Conservation (phyloP, 2,888 invertebrate genomes). For the Macaria liturata region DNA sequence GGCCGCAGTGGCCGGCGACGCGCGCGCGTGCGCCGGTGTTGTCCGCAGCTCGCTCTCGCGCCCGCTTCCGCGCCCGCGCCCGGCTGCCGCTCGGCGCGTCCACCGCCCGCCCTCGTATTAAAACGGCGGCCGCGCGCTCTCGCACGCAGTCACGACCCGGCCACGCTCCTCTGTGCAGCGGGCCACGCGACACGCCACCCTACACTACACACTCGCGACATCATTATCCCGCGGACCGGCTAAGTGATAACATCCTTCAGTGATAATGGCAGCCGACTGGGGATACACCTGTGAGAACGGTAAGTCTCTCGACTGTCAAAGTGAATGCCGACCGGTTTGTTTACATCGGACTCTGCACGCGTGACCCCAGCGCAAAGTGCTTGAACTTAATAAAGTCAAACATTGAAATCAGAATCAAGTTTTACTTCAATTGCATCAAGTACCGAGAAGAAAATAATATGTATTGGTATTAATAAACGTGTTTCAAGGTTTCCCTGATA, state of each 20-base stretch:
- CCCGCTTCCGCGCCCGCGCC: conserved; percentile 43
- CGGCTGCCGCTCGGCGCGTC: conserved; percentile 48
- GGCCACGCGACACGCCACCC: conserved; percentile 54
- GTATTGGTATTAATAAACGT: background rate
- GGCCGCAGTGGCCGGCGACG: conserved; percentile 46
- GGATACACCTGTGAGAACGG: conserved; percentile 85
- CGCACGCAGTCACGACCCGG: conserved; percentile 73
- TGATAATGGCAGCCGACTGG: conserved; percentile 80
- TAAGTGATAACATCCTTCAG: conserved; percentile 47
- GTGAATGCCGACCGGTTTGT: conserved; percentile 70
- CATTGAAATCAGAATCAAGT: conserved; percentile 30
- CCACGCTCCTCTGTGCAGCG: conserved; percentile 69
- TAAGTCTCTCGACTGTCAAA: conserved; percentile 56
- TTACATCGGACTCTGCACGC: conserved; percentile 72
- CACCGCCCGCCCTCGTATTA: conserved; percentile 58
- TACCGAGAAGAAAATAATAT: background rate
- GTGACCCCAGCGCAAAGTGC: conserved; percentile 62
- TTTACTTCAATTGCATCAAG: conserved; percentile 24
- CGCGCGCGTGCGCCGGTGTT: conserved; percentile 42
- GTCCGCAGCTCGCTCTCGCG: conserved; percentile 31
- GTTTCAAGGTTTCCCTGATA: no score
- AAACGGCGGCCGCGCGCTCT: conserved; percentile 66
- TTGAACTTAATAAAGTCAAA: conserved; percentile 44
- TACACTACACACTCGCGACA: conserved; percentile 19
- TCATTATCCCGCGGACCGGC: conserved; percentile 41